Evolutionary conservation across 2,888 invertebrate species (phyloP).

Genomic region (Scaptomyza cyrtandrae): DNA sequence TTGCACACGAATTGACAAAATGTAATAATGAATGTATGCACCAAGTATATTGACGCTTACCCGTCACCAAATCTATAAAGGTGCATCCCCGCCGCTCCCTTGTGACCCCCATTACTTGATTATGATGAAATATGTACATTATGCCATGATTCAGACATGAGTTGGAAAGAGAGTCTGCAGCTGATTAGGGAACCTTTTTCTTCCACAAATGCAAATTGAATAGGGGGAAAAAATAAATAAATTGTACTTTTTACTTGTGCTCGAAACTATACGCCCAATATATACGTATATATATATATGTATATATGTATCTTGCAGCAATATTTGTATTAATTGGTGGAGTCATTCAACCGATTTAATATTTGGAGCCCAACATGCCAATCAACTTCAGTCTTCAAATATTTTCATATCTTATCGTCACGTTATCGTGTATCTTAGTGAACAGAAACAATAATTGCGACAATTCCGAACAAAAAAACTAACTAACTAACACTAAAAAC

Average conservation of each 20-base stretch:
- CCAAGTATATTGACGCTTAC: too few relatives aligned
- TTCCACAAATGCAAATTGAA: not conserved
- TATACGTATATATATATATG: too few relatives aligned
- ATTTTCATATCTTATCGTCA: constrained; percentile 35
- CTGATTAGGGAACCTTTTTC: not conserved
- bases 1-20: constrained; percentile 21
- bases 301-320: too few relatives aligned
- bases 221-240: too few relatives aligned
- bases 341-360: not conserved
- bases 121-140: not conserved
- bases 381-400: constrained; percentile 1
- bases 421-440: constrained; percentile 23
- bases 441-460: constrained; percentile 25
- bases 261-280: not conserved
- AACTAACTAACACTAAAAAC: constrained; percentile 25
- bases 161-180: not conserved
- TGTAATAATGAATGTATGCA: not conserved
- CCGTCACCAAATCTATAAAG: too few relatives aligned
- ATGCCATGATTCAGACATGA: constrained; percentile 2
- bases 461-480: constrained; percentile 9
- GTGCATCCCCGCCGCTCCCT: too few relatives aligned
- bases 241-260: not conserved
- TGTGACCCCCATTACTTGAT: not conserved
- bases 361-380: not conserved
- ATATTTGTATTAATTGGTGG: not conserved